Conservation (phyloP, 1,140 invertebrate species). For the Trichogramma pretiosum region DNA sequence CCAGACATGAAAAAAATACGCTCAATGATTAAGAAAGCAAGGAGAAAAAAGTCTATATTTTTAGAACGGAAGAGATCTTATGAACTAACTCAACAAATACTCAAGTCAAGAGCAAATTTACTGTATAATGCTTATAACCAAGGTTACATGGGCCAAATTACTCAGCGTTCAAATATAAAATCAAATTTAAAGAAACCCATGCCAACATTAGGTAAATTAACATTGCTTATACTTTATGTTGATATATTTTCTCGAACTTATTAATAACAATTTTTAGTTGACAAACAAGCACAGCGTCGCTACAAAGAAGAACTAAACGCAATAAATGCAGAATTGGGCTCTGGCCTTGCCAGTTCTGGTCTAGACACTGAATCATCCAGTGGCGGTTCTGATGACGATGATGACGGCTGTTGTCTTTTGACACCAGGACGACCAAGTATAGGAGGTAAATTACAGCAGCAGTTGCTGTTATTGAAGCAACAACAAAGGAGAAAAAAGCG, state of each 20-base stretch:
- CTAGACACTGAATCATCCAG: too few relatives aligned
- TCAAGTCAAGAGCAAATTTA: constrained; percentile 61
- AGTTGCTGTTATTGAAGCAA: constrained; percentile 26
- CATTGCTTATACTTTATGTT: neutral
- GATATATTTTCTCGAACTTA: too few relatives aligned
- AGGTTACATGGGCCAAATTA: constrained; percentile 44
- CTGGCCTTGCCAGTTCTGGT: constrained; percentile 26
- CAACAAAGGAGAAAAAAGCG: constrained; percentile 57
- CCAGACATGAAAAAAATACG: constrained; percentile 52
- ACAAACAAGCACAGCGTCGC: constrained; percentile 38
- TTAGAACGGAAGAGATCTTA: constrained; percentile 50
- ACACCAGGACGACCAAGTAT: constrained; percentile 30
- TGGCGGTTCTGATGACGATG: constrained; percentile 12
- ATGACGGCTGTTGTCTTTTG: constrained; percentile 7
- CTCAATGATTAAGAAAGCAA: constrained; percentile 54
- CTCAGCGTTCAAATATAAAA: constrained; percentile 43
- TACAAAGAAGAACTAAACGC: constrained; percentile 39
- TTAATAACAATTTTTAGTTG: constrained; percentile 24
- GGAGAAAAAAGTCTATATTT: constrained; percentile 58
- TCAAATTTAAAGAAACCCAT: constrained; percentile 41
- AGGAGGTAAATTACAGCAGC: constrained; percentile 16
- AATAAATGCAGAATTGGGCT: constrained; percentile 34
- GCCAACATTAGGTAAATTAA: constrained; percentile 37
- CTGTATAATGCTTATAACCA: constrained; percentile 50
- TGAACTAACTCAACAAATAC: constrained; percentile 49